phyloP scores from a whole-genome alignment of 2,888 invertebrate species.

The Meiosimyza decipiens region DNA sequence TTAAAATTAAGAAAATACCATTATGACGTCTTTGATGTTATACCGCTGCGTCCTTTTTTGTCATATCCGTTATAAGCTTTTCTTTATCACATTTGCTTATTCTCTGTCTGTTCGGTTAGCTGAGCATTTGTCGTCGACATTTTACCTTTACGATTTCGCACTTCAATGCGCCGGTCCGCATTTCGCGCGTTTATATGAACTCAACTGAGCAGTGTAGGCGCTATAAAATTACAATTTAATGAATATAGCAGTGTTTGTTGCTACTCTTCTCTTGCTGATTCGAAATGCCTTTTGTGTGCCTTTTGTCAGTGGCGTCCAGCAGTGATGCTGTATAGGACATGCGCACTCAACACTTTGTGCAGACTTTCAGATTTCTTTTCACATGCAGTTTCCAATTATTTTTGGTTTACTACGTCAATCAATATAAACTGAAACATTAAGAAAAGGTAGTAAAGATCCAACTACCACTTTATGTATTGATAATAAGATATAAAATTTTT shows the following conservation, averaged over 20 bases:
- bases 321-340: slow-evolving; percentile 27
- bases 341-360: not conserved
- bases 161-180: slow-evolving; percentile 15
- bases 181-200: not conserved
- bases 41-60: too few species aligned
- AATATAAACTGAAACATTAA: not conserved
- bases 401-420: not conserved
- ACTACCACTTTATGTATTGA: not conserved
- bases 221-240: not conserved
- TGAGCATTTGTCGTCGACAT: not conserved
- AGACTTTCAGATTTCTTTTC: slow-evolving; percentile 9
- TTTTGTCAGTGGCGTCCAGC: not conserved
- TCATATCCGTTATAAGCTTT: not conserved
- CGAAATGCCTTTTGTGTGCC: not conserved
- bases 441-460: not conserved
- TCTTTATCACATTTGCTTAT: slow-evolving; percentile 6
- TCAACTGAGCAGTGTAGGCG: slow-evolving; percentile 16
- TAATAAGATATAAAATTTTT: too few species aligned
- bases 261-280: not conserved
- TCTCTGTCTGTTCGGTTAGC: not conserved
- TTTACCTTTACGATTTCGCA: not conserved
- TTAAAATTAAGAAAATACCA: too few species aligned
- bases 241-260: slow-evolving; percentile 3
- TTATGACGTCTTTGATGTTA: too few species aligned
- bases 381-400: not conserved